These are phyloP conservation scores for Dryas iulia DNA, from an alignment of 1,140 invertebrate species.

Conservation along the genomic window DNA sequence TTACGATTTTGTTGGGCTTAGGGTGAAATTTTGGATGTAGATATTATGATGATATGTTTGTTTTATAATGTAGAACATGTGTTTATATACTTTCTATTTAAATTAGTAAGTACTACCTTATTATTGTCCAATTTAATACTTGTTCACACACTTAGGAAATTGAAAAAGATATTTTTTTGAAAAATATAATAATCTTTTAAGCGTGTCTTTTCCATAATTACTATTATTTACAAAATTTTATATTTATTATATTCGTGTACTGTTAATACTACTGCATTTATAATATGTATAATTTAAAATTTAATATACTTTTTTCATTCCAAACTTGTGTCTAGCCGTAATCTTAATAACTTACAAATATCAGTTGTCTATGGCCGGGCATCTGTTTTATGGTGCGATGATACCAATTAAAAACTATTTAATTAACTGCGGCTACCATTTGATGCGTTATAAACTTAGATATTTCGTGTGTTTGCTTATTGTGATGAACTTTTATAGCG, in stretches of 20 bases:
- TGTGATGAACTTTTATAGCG: conserved; percentile 62
- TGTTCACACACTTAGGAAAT: too few relatives aligned
- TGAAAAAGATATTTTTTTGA: too few relatives aligned
- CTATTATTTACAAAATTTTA: too few relatives aligned
- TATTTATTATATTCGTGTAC: too few relatives aligned
- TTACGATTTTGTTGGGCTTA: neutral
- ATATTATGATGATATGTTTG: neutral
- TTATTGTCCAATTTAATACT: too few relatives aligned
- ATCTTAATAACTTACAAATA: conserved; percentile 2
- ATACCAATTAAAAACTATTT: conserved; percentile 78
- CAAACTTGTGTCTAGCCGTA: neutral
- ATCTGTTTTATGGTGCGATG: conserved; percentile 69
- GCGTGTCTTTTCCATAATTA: too few relatives aligned
- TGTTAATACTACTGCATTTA: too few relatives aligned
- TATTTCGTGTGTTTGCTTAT: conserved; percentile 71
- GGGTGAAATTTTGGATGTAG: neutral
- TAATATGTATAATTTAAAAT: neutral
- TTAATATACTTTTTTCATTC: neutral
- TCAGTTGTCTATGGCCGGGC: conserved; percentile 56
- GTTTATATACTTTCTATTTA: too few relatives aligned
- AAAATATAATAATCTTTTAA: too few relatives aligned
- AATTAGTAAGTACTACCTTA: too few relatives aligned
- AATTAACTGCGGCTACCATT: conserved; percentile 69
- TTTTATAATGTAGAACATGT: neutral
- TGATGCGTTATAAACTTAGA: conserved; percentile 61